Conservation (phyloP, 1,140 invertebrate species). For the Pogonus chalceus region DNA sequence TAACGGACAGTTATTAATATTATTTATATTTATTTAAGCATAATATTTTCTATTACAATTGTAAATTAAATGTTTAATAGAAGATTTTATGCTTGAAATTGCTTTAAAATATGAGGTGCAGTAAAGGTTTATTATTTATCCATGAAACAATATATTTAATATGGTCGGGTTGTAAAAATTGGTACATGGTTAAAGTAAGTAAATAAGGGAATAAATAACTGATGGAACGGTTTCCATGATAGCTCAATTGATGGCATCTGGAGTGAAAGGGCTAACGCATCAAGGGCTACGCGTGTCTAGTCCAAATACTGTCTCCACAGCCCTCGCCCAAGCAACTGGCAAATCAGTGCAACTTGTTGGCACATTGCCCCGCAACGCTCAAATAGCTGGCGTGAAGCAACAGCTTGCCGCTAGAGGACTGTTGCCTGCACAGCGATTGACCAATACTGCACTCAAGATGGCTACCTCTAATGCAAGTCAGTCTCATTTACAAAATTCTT, state of each 20-base stretch:
- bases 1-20: too few relatives aligned
- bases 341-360: conserved; percentile 48
- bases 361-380: conserved; percentile 42
- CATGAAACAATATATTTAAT: conserved; percentile 9
- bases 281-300: conserved; percentile 42
- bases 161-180: conserved; percentile 9
- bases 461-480: conserved; percentile 10
- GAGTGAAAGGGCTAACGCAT: conserved; percentile 49
- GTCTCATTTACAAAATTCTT: background rate
- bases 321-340: conserved; percentile 18
- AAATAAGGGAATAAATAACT: too few relatives aligned
- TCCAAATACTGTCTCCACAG: background rate
- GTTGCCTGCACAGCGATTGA: conserved; percentile 41
- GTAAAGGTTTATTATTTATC: conserved; percentile 4
- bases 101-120: conserved; percentile 8
- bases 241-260: conserved; percentile 55
- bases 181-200: conserved; percentile 24
- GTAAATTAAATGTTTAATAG: conserved; percentile 40
- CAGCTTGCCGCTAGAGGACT: conserved; percentile 35
- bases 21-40: background rate
- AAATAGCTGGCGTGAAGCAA: conserved; percentile 41
- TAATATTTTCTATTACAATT: too few relatives aligned
- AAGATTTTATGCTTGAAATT: conserved; percentile 29
- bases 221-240: too few relatives aligned
- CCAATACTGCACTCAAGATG: conserved; percentile 34